phyloP scores from a whole-genome alignment of 2,113 vertebrate genomes.

The Sarotherodon lohbergeri region DNA sequence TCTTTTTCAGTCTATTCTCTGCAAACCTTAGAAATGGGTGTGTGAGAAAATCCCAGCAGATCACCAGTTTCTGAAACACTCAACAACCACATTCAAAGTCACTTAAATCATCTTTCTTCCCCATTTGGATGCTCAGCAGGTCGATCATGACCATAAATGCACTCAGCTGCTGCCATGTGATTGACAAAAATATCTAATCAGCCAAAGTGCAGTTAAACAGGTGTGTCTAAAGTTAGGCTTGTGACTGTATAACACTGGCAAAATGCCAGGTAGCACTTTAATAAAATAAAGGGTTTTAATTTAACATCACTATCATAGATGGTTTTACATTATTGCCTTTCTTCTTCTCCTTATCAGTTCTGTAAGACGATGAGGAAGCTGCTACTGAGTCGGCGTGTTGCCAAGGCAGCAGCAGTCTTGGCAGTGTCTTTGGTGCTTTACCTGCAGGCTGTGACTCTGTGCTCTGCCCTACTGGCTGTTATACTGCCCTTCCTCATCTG shows the following conservation, averaged over 20 bases:
- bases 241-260: not conserved
- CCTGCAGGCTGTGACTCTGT: not conserved
- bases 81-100: not conserved
- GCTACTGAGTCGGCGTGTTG: slow-evolving; percentile 58
- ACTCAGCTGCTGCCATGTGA: not conserved
- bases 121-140: not conserved
- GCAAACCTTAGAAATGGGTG: not conserved
- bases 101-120: not conserved
- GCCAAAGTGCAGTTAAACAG: not conserved
- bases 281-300: not conserved
- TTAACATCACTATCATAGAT: not conserved
- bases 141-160: not conserved
- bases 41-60: not conserved
- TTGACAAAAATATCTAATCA: not conserved
- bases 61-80: not conserved
- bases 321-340: not conserved
- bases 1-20: not conserved
- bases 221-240: not conserved
- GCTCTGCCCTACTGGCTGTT: slow-evolving; percentile 7
- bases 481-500: slow-evolving; percentile 67
- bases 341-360: slow-evolving; percentile 50
- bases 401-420: slow-evolving; percentile 47
- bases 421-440: slow-evolving; percentile 27
- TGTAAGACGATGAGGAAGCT: slow-evolving; percentile 66
- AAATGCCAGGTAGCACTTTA: not conserved